Conservation (phyloP, 2,888 invertebrate species). For the Hydrotaea cyrtoneurina region DNA sequence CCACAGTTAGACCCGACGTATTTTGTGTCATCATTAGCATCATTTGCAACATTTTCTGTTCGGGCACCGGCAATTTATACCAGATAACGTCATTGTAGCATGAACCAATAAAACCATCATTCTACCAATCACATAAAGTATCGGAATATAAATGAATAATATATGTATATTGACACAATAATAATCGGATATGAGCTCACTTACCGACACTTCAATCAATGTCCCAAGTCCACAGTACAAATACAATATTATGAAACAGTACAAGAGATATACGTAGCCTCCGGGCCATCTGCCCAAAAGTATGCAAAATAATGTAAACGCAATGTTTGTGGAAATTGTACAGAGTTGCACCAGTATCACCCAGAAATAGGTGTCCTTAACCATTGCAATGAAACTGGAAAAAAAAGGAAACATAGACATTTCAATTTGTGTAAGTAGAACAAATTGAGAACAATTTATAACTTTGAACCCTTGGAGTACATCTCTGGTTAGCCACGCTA, state of each 20-base stretch:
- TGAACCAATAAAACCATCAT: background rate
- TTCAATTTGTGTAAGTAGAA: no score
- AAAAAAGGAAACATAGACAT: background rate
- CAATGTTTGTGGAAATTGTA: conserved; percentile 62
- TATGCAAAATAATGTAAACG: conserved; percentile 71
- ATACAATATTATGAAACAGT: conserved; percentile 68
- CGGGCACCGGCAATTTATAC: background rate
- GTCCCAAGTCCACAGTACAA: conserved; percentile 72
- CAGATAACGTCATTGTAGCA: conserved; percentile 6
- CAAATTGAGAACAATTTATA: no score
- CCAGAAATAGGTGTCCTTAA: conserved; percentile 64
- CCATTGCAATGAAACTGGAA: conserved; percentile 65
- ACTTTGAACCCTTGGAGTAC: no score
- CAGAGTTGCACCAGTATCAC: conserved; percentile 70
- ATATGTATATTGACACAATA: background rate
- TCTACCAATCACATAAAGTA: background rate
- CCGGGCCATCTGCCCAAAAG: conserved; percentile 71
- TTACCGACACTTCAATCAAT: conserved; percentile 70
- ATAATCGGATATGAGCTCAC: background rate
- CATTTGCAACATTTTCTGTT: conserved; percentile 21
- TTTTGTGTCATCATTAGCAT: conserved; percentile 20
- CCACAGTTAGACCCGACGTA: background rate
- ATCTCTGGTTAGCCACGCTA: no score
- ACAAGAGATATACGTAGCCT: conserved; percentile 70
- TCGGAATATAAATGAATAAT: background rate